Evolutionary conservation across 2,113 vertebrate genomes (phyloP), one percentile per base, ranked within the genome.

Genomic region (Promerops cafer): DNA sequence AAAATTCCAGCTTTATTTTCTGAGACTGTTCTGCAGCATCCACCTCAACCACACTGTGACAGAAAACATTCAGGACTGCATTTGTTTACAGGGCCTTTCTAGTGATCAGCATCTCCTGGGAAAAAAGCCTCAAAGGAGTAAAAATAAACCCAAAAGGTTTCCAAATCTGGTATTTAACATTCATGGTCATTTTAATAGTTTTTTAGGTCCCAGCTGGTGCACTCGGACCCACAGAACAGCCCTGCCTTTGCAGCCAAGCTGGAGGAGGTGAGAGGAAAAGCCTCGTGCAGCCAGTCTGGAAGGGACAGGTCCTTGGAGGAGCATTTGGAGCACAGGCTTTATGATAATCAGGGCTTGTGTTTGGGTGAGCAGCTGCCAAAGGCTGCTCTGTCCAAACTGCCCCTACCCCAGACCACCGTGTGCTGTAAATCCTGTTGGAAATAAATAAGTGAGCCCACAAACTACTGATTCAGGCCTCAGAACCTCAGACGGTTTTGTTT

Each of bases 171-270:
- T 72, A 11, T 80, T 89, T 69, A 64, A 40, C 60, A 37, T 69
- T 70, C 8, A 3, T 14, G 14, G 40, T 18, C 5, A 22, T 54
- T 50, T 63, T 8, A 79, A 66, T 2, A 16, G 19, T 35, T 57
- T n/a, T 69, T 59, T n/a, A 21, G 14, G 40, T 68, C 47, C 28
- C 39, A 42, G 69, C 4, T 30, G 76, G 16, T 49, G 33, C 16
- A 1, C 19, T 53, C 1, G 0, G 50, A 50, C 37, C 27, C 1
- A 0, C 44, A 1, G 3, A 30, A 16, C 30, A 39, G 35, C 9
- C 13, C 33, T 23, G 40, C 16, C 18, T 39, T n/a, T 79, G 37
- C 57, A 37, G 71, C 16, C 0, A 7, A 66, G 77, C 61, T 93
- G 28, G 30, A 50, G 28, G 60, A 54, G 90, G 27, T 15, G 37